Base-by-base conservation (phyloP, 2,797 vertebrate genomes). In the Rhynchotus rufescens region DNA sequence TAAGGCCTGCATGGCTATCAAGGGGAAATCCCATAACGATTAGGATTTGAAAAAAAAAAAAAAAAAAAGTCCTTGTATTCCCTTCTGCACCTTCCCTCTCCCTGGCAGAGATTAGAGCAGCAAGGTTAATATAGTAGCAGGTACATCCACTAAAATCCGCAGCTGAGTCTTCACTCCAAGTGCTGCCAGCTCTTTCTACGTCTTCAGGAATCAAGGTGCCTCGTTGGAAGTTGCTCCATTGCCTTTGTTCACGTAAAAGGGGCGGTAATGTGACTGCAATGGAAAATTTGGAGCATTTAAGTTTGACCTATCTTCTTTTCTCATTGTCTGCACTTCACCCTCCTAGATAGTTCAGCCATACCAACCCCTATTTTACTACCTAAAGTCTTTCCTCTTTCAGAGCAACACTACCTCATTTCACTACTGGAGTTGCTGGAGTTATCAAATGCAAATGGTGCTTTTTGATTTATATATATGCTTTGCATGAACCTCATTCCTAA, bases 211-310 rank as follows among this genome's bases (percentile, higher is more conserved):
- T 98, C 97, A 98, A 4, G 98, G 98, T 19, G 98, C 97, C 96
- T 98, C 98, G 4, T 96, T 97, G 96, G 98, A 97, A 73, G 96
- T 97, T 7, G 97, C 82, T 85, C 97, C 97, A 2, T 93, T 98
- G 97, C 98, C 98, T 96, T 98, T 98, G 97, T 98, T 98, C 96
- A 98, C 98, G 36, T 98, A 98, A 92, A 98, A 98, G 4, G 98
- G 98, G 67, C 98, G 97, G 91, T 98, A 98, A 86, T 98, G 97
- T 73, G 97, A 96, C 98, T 98, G 97, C 68, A 95, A 94, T 45
- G 91, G 80, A 96, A 54, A 96, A 94, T 91, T 80, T 30, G 32
- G 85, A 76, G n/a, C 44, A 79, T 9, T 80, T 56, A 51, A 92
- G 82, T 84, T 64, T 12, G 64, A 66, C 42, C 52, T 59, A 17